Evolutionary conservation across 2,113 vertebrate species (phyloP).

Genomic region (Varanus komodoensis): DNA sequence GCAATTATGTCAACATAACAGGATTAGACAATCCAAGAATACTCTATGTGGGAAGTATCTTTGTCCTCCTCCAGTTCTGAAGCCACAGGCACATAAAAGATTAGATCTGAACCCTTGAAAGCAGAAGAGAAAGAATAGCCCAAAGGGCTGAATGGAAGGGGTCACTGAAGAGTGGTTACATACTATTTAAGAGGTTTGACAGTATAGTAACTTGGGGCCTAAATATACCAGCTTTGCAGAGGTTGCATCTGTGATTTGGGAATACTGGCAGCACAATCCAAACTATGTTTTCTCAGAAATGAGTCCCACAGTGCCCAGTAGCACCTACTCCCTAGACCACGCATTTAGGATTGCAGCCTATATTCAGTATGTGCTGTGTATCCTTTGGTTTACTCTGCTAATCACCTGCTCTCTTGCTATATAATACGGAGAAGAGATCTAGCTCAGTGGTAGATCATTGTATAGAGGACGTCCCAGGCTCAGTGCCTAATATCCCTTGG

Average conservation of each 20-base stretch:
- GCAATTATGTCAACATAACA: slow-evolving; percentile 21
- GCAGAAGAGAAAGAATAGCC: neutral
- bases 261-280: neutral
- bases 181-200: neutral
- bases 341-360: neutral
- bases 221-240: neutral
- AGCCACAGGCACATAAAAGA: neutral
- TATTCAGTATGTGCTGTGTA: neutral
- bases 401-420: neutral
- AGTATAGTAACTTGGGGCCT: neutral
- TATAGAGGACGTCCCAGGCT: neutral
- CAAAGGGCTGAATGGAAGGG: neutral
- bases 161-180: neutral
- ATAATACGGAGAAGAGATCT: neutral
- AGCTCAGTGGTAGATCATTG: neutral
- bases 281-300: neutral
- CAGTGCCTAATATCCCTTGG: neutral
- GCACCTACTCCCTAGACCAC: neutral
- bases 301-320: neutral
- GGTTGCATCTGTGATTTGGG: neutral
- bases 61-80: neutral
- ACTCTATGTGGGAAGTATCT: neutral
- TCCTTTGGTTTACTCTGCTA: no score
- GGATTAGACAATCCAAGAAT: neutral
- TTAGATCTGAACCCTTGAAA: neutral